A percentile compares a stretch with the other conserved stretches of the same genome.
Evolutionary conservation across 2,113 vertebrate genomes (phyloP).

Genomic region (Dasypus novemcinctus): DNA sequence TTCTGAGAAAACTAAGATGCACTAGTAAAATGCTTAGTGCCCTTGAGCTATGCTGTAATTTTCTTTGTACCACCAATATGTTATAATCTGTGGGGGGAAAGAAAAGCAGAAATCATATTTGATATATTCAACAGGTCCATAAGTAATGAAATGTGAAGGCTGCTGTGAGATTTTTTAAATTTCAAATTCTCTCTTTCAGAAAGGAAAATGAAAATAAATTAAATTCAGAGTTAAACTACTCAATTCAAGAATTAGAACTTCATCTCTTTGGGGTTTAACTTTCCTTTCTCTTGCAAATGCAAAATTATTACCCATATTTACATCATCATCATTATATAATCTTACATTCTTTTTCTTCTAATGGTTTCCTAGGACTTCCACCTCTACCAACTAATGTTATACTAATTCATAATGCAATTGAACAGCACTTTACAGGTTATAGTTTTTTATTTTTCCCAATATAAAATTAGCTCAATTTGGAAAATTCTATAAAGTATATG

Average conservation of each 20-base stretch:
- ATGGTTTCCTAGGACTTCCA: not conserved
- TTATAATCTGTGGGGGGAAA: not conserved
- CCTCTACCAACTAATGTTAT: not conserved
- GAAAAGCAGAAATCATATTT: not conserved
- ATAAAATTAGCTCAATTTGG: not conserved
- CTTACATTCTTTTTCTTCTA: not conserved
- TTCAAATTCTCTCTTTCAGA: constrained; percentile 1
- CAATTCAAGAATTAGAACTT: not conserved
- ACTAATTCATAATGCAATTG: not conserved
- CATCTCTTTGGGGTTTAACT: not conserved
- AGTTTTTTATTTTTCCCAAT: not conserved
- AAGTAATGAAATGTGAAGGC: not conserved
- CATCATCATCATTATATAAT: not conserved
- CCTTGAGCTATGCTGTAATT: not conserved
- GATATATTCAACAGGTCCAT: not conserved
- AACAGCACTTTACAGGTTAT: not conserved
- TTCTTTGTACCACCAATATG: not conserved
- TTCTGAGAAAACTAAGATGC: not conserved
- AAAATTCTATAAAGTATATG: not conserved
- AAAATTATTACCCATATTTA: not conserved
- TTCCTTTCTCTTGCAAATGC: not conserved
- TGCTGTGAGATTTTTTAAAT: not conserved
- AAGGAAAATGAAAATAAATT: not conserved
- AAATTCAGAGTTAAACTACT: constrained; percentile 15
- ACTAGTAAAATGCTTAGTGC: not conserved